These are phyloP conservation scores for Festucalex cinctus DNA, from an alignment of 2,113 vertebrate genomes.

Conservation along the genomic window DNA sequence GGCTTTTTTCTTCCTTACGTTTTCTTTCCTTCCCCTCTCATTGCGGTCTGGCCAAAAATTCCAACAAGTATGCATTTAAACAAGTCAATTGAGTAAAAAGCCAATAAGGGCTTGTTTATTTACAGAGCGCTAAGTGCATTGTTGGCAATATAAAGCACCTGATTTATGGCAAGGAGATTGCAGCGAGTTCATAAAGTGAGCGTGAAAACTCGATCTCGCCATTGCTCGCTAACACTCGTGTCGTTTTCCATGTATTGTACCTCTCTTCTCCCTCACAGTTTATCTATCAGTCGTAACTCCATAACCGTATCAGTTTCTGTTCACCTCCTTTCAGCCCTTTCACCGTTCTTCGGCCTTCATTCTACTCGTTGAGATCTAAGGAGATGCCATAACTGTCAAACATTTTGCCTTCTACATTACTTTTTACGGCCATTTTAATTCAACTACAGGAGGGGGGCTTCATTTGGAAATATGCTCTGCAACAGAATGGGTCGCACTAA, in stretches of 20 bases:
- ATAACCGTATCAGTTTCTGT: slow-evolving; percentile 1
- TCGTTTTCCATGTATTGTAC: slow-evolving; percentile 10
- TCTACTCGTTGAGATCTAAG: slow-evolving; percentile 6
- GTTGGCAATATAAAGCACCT: slow-evolving; percentile 60
- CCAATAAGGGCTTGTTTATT: slow-evolving; percentile 66
- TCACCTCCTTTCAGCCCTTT: not conserved
- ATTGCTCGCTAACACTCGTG: slow-evolving; percentile 1
- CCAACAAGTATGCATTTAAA: slow-evolving; percentile 39
- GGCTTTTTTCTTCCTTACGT: not conserved
- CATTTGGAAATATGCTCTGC: slow-evolving; percentile 32
- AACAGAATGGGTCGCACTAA: slow-evolving; percentile 18
- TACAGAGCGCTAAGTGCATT: slow-evolving; percentile 67
- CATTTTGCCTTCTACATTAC: slow-evolving; percentile 30
- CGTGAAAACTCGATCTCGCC: slow-evolving; percentile 20
- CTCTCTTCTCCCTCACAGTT: not conserved
- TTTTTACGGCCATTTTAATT: slow-evolving; percentile 44
- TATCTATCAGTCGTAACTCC: not conserved
- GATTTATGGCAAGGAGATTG: slow-evolving; percentile 52
- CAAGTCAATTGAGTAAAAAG: slow-evolving; percentile 54
- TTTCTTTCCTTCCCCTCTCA: not conserved
- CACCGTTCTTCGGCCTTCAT: slow-evolving; percentile 4
- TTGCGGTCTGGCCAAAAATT: slow-evolving; percentile 3
- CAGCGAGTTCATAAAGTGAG: slow-evolving; percentile 26
- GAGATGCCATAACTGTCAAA: slow-evolving; percentile 22
- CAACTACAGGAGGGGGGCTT: slow-evolving; percentile 10